Base-by-base conservation (phyloP, 2,888 invertebrate species). In the Lepeophtheirus nordmannii region DNA sequence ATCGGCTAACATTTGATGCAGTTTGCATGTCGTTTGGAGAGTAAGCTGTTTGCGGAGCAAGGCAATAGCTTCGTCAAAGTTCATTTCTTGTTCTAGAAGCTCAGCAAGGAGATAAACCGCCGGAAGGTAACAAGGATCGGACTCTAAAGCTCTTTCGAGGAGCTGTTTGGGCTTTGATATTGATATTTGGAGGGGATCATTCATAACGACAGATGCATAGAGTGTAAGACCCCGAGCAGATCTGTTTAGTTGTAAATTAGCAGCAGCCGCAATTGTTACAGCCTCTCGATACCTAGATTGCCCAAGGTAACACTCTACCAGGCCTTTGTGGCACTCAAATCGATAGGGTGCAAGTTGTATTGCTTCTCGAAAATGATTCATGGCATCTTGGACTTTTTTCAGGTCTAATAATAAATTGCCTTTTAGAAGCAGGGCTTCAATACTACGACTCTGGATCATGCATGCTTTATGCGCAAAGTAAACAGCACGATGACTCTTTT, bases 391-490 rank as follows among this genome's bases (percentile, higher is more conserved):
- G 70, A 80, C 80, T 71, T 83, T 83, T 72, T 83, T 83, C 68
- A 84, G 75, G 69, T 84, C 82, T 67, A 82, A 75, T 14, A 85
- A 76, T 67, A 84, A 80, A 68, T 80, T 79, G n/a, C 85, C 87
- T 72, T 86, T 85, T 63, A 89, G 75, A 57, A 89, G 77, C 41
- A 85, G 76, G 0, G 85, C 86, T 74, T 89, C 88, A 5, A 85
- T 78, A 73, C 83, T 84, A 14, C 81, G 80, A 5, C 82, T 80
- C 74, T 83, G 82, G 46, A 84, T 72, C 14, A 78, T 77, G 68
- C 82, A 80, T 0, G 87, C 85, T 77, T 87, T 86, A 68, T 85
- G 83, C 1, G 83, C 84, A 73, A 87, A 85, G 72, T 83, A 84
- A 1, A 83, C 79, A 1, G 86, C 85, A 71, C 84, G 82, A 22